phyloP scores from a whole-genome alignment of 1,140 invertebrate species.

The Cheumatopsyche charites region DNA sequence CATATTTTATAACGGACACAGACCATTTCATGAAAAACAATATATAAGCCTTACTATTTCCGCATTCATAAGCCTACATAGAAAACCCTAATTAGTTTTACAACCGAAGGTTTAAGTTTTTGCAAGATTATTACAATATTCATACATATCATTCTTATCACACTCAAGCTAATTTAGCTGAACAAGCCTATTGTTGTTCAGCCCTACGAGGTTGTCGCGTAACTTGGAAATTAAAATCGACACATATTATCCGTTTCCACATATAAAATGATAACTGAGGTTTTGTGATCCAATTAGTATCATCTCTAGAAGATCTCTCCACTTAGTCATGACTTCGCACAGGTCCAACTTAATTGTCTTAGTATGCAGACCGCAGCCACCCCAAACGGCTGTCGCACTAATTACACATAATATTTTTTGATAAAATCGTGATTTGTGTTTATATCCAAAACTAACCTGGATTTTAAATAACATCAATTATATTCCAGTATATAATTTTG shows the following conservation, averaged over 20 bases:
- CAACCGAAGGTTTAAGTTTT: conserved; percentile 58
- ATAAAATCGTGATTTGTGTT: conserved; percentile 42
- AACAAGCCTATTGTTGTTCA: conserved; percentile 33
- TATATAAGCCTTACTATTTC: conserved; percentile 54
- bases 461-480: conserved; percentile 44
- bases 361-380: conserved; percentile 11
- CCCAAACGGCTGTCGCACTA: neutral
- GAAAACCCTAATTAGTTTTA: conserved; percentile 64
- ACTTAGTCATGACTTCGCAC: conserved; percentile 30
- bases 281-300: conserved; percentile 26
- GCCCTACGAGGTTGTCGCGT: conserved; percentile 24
- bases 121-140: conserved; percentile 41
- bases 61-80: conserved; percentile 59
- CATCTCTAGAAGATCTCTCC: conserved; percentile 5
- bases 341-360: conserved; percentile 22
- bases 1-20: conserved; percentile 62
- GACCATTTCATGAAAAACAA: conserved; percentile 54
- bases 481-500: conserved; percentile 60
- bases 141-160: conserved; percentile 31
- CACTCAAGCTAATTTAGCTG: conserved; percentile 33
- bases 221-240: conserved; percentile 21
- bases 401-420: neutral
- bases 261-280: conserved; percentile 35
- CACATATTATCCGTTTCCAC: conserved; percentile 26
- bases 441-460: conserved; percentile 40